Percentiles rank a stretch among this genome's conserved stretches.
phyloP scores from a whole-genome alignment of 2,888 invertebrate species.

The Laspeyria flexula region DNA sequence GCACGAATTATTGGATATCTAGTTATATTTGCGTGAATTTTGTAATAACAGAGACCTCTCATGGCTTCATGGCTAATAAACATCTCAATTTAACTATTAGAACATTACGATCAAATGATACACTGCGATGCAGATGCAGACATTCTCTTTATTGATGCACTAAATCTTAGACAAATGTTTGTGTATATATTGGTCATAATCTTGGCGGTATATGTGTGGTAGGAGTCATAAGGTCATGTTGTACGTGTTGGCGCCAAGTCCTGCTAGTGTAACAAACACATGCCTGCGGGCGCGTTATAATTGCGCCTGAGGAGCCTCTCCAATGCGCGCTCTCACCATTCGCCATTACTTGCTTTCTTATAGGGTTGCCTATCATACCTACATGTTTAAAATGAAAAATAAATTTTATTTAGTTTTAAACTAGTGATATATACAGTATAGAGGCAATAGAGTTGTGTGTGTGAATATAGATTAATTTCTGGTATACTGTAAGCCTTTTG shows the following conservation, averaged over 20 bases:
- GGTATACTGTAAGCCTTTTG: too few relatives aligned
- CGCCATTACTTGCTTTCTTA: slow-evolving; percentile 35
- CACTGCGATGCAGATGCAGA: slow-evolving; percentile 5
- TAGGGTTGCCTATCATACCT: slow-evolving; percentile 30
- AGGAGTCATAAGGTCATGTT: slow-evolving; percentile 48
- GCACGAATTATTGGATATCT: not conserved
- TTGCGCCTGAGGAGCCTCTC: slow-evolving; percentile 54
- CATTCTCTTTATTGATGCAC: slow-evolving; percentile 17
- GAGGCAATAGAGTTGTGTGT: too few relatives aligned
- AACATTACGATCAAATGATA: slow-evolving; percentile 7
- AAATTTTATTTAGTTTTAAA: too few relatives aligned
- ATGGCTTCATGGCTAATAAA: slow-evolving; percentile 1
- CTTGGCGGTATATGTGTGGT: slow-evolving; percentile 16
- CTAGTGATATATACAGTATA: too few relatives aligned
- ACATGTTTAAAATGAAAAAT: too few relatives aligned
- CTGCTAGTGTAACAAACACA: slow-evolving; percentile 58
- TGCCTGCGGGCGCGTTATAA: slow-evolving; percentile 70
- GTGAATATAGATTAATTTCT: too few relatives aligned
- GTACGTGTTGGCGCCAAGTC: slow-evolving; percentile 36
- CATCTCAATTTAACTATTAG: slow-evolving; percentile 10
- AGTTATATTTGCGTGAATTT: not conserved
- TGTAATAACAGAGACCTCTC: not conserved
- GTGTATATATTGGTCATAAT: slow-evolving; percentile 29
- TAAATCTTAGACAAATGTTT: slow-evolving; percentile 26
- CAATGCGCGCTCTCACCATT: slow-evolving; percentile 29